These are phyloP conservation scores for Promerops cafer DNA, from an alignment of 2,113 vertebrate species.

Conservation along the genomic window DNA sequence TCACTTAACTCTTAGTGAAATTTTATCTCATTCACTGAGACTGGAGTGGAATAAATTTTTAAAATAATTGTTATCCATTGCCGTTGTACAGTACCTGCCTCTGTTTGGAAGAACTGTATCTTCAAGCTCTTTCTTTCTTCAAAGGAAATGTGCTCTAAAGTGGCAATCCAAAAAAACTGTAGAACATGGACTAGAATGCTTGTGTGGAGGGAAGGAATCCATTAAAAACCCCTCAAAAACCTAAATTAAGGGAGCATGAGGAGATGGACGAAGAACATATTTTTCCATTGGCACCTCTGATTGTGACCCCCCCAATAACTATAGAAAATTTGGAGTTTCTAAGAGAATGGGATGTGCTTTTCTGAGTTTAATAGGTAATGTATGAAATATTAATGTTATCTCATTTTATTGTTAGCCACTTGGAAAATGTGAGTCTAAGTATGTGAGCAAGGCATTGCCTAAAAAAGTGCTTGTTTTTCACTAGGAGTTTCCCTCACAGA, in stretches of 20 bases:
- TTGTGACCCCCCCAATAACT: background rate
- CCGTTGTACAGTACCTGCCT: background rate
- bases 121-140: background rate
- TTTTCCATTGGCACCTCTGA: background rate
- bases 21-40: background rate
- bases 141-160: background rate
- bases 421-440: background rate
- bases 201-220: background rate
- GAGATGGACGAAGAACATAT: background rate
- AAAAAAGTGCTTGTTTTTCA: background rate
- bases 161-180: background rate
- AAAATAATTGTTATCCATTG: background rate
- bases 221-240: background rate
- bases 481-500: background rate
- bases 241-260: background rate
- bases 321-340: background rate
- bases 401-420: background rate
- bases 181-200: background rate
- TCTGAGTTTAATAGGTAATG: background rate
- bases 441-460: background rate
- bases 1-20: background rate
- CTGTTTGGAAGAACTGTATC: background rate
- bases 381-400: background rate
- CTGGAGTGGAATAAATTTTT: background rate
- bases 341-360: background rate